Conservation (phyloP, 2,888 invertebrate genomes). For the Tridacna gigas region DNA sequence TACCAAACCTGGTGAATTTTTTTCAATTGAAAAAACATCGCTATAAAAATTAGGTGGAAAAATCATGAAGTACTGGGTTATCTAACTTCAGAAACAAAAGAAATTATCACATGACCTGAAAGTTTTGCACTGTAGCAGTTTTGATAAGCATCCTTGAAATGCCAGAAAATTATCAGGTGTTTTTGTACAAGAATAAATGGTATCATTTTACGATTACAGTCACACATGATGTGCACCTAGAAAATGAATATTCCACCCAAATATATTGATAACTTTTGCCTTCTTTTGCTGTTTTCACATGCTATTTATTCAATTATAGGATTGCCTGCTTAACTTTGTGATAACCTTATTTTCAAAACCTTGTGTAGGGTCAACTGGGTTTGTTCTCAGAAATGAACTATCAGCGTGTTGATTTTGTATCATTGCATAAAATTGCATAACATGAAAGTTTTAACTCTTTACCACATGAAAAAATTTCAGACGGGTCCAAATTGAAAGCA, state of each 20-base stretch:
- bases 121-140: conserved; percentile 6
- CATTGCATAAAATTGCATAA: too few species aligned
- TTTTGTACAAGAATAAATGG: not conserved
- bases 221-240: not conserved
- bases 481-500: too few species aligned
- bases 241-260: conserved; percentile 17
- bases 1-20: too few species aligned
- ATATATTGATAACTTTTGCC: conserved; percentile 13
- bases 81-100: not conserved
- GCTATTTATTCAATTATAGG: conserved; percentile 22
- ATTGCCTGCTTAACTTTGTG: conserved; percentile 13
- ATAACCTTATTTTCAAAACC: conserved; percentile 3
- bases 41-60: too few species aligned
- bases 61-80: too few species aligned
- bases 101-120: conserved; percentile 6
- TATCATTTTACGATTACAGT: not conserved
- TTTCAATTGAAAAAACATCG: too few species aligned
- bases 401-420: too few species aligned
- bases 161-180: conserved; percentile 4
- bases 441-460: too few species aligned
- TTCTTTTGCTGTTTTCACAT: conserved; percentile 25
- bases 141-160: conserved; percentile 5
- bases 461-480: too few species aligned
- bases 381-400: conserved; percentile 16
- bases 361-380: not conserved